Conservation (phyloP, 2,797 vertebrate genomes). For the Gymnocypris eckloni region DNA sequence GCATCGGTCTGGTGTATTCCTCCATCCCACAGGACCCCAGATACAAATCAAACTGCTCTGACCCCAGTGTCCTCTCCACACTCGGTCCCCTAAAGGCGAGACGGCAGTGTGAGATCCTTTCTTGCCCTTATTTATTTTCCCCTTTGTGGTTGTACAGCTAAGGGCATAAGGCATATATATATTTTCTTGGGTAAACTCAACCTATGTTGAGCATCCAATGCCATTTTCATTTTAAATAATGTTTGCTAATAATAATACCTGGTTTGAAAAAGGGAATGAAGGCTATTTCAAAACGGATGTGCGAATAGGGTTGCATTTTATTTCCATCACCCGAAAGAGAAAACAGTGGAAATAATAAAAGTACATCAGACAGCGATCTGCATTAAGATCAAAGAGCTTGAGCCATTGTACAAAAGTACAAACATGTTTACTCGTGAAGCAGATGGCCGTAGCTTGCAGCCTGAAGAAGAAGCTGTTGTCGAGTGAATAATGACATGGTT, state of each 20-base stretch:
- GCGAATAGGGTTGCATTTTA: constrained; percentile 24
- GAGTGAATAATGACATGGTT: constrained; percentile 64
- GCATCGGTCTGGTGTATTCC: constrained; percentile 76
- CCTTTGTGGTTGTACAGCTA: constrained; percentile 71
- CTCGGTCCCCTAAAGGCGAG: constrained; percentile 75
- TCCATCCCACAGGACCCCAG: constrained; percentile 73
- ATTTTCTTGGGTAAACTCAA: constrained; percentile 77
- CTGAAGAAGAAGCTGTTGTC: constrained; percentile 45
- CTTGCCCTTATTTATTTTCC: constrained; percentile 75
- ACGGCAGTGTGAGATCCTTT: constrained; percentile 71
- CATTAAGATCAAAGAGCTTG: constrained; percentile 43
- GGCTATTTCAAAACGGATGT: constrained; percentile 20
- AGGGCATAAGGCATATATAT: constrained; percentile 73
- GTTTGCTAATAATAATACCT: constrained; percentile 71
- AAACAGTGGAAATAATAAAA: constrained; percentile 37
- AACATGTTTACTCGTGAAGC: constrained; percentile 53
- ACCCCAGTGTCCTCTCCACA: constrained; percentile 80
- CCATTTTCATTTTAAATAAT: constrained; percentile 75
- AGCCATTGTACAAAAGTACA: constrained; percentile 38
- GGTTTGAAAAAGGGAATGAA: constrained; percentile 53
- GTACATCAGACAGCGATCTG: constrained; percentile 26
- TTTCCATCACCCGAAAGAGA: constrained; percentile 26
- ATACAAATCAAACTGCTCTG: constrained; percentile 83
- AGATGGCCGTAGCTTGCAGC: constrained; percentile 44
- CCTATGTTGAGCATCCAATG: constrained; percentile 63